phyloP scores from a whole-genome alignment of 2,888 invertebrate genomes.

The Lymantria dispar region DNA sequence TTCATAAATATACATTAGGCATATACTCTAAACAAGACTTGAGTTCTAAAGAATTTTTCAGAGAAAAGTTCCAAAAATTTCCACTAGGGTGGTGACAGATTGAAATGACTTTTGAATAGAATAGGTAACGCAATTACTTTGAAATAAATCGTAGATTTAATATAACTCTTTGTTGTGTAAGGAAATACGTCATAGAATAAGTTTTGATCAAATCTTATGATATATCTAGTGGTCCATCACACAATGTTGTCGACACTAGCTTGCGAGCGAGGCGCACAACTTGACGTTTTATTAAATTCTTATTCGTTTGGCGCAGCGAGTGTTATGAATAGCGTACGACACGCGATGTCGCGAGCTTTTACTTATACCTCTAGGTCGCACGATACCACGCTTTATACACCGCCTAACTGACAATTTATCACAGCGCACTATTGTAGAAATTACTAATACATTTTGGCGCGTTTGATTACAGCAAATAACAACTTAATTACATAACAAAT shows the following conservation, averaged over 20 bases:
- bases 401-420: slow-evolving; percentile 34
- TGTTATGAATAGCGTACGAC: slow-evolving; percentile 44
- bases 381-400: slow-evolving; percentile 31
- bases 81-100: too few species aligned
- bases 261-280: slow-evolving; percentile 26
- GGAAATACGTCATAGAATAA: not conserved
- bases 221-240: slow-evolving; percentile 15
- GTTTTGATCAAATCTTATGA: slow-evolving; percentile 8
- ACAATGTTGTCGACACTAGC: slow-evolving; percentile 24
- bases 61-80: too few species aligned
- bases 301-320: slow-evolving; percentile 41
- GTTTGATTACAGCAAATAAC: slow-evolving; percentile 10
- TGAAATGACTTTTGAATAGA: too few species aligned
- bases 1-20: too few species aligned
- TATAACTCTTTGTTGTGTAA: too few species aligned
- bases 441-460: slow-evolving; percentile 20
- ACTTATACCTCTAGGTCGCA: slow-evolving; percentile 20
- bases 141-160: too few species aligned
- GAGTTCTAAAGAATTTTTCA: too few species aligned
- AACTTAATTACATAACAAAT: too few species aligned
- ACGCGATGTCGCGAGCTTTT: slow-evolving; percentile 44
- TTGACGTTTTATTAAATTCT: slow-evolving; percentile 67
- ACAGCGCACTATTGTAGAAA: slow-evolving; percentile 24
- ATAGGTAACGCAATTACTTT: too few species aligned
- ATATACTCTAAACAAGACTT: too few species aligned